Evolutionary conservation across 1,140 invertebrate genomes (phyloP), one percentile per base, ranked within the genome.

Genomic region (Holcopasites calliopsidis): DNA sequence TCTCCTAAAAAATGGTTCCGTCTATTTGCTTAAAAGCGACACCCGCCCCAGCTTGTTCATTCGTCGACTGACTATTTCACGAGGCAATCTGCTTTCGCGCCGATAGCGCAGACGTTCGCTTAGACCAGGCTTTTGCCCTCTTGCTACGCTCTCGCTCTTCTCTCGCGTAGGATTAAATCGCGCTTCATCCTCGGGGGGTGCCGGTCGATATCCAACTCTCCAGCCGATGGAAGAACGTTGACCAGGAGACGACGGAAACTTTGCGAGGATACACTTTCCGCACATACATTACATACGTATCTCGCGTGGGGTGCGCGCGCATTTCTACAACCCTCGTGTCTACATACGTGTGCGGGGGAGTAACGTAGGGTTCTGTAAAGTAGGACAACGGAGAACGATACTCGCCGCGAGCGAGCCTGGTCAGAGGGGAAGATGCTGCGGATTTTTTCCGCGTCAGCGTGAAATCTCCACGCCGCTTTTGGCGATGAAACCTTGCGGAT

Each of bases 91-190:
- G 49, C 60, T 77, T 73, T 83, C 66, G 65, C 77, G 60, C 68
- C 79, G 77, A 80, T 80, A 49, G 42, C 49, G 42, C 42, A 18
- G 54, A 49, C 60, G 57, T 75, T 62, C 57, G 71, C 72, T 44
- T 68, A 70, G 44, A 47, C n/a, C 38, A 54, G 31, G 38, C 38
- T 62, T 38, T 6, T 10, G 49, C 38, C 33, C 58, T 47, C 21
- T 40, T 40, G 35, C 21, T n/a, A 26, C 33, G 1, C 35, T 49
- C 50, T 60, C 60, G 62, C 77, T 76, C 79, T 83, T 52, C 47
- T 76, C 65, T 54, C 76, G 44, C 49, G 54, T 54, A 82, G 80
- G 77, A 86, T 85, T 86, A 85, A 82, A 86, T 85, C 82, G 79
- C 55, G 82, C 76, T 79, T 82, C 79, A 80, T 85, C 70, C 79